Base-by-base conservation (phyloP, 2,888 invertebrate genomes). In the Periphyllus acericola region DNA sequence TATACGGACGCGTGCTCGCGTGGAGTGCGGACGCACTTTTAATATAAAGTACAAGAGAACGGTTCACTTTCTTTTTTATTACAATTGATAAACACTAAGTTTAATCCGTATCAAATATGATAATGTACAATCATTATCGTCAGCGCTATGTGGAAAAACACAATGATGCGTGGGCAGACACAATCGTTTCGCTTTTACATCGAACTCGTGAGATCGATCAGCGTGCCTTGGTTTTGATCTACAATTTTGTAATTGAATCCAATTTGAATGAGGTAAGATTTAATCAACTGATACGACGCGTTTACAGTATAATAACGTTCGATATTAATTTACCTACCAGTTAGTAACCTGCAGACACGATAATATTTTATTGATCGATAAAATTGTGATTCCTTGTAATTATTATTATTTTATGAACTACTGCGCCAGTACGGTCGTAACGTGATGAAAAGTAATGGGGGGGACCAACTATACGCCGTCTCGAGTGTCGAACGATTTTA, bases 241-340 rank as follows among this genome's bases (percentile, higher is more conserved):
- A 85, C 40, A 32, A 78, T 68, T n/a, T 78, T 78, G 68, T 85
- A 85, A 85, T 85, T 85, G 84, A 85, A 85, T 85, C 46, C 84
- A 78, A 85, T 85, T 85, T 85, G 68, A 78, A 85, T 76, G 71
- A n/a, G 9, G 9, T 46, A 34, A 76, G 83, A 84, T 84, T 75
- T 75, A 84, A 84, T 84, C 83, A 75, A 84, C 32, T 40, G 83
- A 84, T 84, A 76, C 14, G 0, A 3, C 6, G 4, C 40, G 60
- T 14, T 66, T 8, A 46, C 46, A 82, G 25, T n/a, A 32, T 1
- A 21, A 40, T 32, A 76, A 40, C 25, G 29, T 75, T 25, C 40
- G 66, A 36, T 83, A 75, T 84, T 40, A 66, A 75, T 84, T 76
- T 60, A 25, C 40, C 83, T n/a, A n/a, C n/a, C n/a, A n/a, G n/a